Conservation (phyloP, 2,797 vertebrate genomes). For the Helicolenus hilgendorfi region DNA sequence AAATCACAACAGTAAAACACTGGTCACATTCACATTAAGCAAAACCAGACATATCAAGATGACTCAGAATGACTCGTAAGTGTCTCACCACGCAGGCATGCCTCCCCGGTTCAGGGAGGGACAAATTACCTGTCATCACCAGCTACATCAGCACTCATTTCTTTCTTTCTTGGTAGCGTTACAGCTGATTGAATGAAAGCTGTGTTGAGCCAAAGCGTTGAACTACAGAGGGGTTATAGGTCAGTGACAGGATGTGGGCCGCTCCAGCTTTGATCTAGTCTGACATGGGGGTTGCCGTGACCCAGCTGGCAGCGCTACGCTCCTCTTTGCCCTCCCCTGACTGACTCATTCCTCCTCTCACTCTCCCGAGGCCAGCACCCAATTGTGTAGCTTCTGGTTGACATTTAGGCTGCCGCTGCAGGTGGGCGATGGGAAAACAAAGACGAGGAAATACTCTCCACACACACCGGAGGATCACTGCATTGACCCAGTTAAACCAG, state of each 20-base stretch:
- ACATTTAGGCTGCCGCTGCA: conserved; percentile 66
- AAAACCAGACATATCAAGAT: conserved; percentile 41
- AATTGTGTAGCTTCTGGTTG: conserved; percentile 69
- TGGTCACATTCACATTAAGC: conserved; percentile 35
- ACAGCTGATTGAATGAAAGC: conserved; percentile 57
- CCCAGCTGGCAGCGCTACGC: conserved; percentile 76
- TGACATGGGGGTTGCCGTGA: conserved; percentile 75
- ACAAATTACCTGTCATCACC: conserved; percentile 30
- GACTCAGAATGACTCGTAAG: conserved; percentile 56
- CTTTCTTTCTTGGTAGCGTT: not conserved
- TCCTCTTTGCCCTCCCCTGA: conserved; percentile 48
- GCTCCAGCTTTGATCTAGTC: conserved; percentile 78
- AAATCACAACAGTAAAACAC: conserved; percentile 18
- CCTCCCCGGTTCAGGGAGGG: not conserved
- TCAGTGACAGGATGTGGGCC: conserved; percentile 84
- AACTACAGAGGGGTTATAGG: conserved; percentile 77
- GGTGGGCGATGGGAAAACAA: conserved; percentile 61
- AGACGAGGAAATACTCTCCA: conserved; percentile 19
- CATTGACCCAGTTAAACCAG: conserved; percentile 19
- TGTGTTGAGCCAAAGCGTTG: conserved; percentile 39
- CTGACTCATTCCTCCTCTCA: conserved; percentile 62
- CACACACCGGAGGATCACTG: not conserved
- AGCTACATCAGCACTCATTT: conserved; percentile 40
- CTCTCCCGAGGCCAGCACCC: conserved; percentile 38
- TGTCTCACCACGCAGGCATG: conserved; percentile 47